Base-by-base conservation (phyloP, 1,140 invertebrate genomes). In the Bombus superbus region DNA sequence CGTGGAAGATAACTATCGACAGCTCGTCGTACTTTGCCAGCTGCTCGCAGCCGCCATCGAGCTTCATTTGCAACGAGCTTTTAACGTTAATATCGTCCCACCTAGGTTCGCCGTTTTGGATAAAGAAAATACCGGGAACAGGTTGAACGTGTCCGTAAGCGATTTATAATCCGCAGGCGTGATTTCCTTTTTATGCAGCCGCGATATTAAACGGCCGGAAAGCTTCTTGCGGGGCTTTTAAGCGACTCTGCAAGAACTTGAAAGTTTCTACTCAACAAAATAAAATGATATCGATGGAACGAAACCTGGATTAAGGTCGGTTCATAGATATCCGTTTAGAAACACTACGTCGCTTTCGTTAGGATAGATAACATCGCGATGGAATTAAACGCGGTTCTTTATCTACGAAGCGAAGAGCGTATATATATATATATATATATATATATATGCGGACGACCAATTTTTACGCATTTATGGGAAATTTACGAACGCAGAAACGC, bases 71-170 rank as follows among this genome's bases (percentile, higher is more conserved):
- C 81, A 82, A 76, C 81, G 74, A 69, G 47, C 69, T 73, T 85
- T 85, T 85, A 85, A 69, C 84, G 57, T 81, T 85, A 81, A 74
- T 57, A 81, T 75, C 73, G 71, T 85, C 57, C 59, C n/a, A 22
- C 32, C 32, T 1, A 22, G 18, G 9, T 28, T 11, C 40, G n/a
- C 1, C 40, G 53, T 62, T 81, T 57, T 42, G 62, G 81, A 62
- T 57, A 68, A 57, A 32, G 74, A 57, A 47, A 47, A 42, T 38
- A 22, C 25, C 1, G 22, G 32, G 42, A 47, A 22, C 62, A 15
- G 28, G 18, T 35, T 11, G 40, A 66, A 32, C 77, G 64, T 47
- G 28, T 22, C 42, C 18, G 32, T 32, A 47, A 74, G 35, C 66
- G 66, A 68, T 57, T 77, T 42, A 32, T 68, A 68, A 80, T 80